Percentiles rank a stretch among this genome's conserved stretches.
These are phyloP conservation scores for Onychorhynchus coronatus DNA, from an alignment of 2,113 vertebrate species.

Conservation along the genomic window DNA sequence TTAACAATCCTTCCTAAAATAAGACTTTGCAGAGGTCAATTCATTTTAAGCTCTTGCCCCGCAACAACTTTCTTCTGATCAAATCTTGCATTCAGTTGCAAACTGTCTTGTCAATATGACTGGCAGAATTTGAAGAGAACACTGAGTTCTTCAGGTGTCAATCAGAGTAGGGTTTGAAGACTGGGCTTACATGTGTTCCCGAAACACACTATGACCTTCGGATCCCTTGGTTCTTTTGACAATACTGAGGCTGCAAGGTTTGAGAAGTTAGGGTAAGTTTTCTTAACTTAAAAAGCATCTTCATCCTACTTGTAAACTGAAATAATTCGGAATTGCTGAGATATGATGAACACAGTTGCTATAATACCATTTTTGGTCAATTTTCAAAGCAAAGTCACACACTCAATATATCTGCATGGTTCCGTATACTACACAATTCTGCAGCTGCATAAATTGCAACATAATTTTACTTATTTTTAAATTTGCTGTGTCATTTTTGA, in stretches of 20 bases:
- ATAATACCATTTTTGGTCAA: background rate
- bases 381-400: background rate
- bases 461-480: constrained; percentile 23
- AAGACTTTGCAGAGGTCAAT: background rate
- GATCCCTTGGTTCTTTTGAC: background rate
- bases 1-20: background rate
- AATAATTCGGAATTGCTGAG: background rate
- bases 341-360: background rate
- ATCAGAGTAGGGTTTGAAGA: background rate
- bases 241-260: background rate
- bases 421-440: background rate
- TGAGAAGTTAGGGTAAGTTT: background rate
- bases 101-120: background rate
- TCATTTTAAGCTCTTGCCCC: background rate
- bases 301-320: background rate
- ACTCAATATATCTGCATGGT: background rate
- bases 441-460: background rate
- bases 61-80: background rate
- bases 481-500: background rate
- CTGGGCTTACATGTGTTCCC: background rate
- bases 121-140: constrained; percentile 7
- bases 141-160: background rate
- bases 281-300: background rate
- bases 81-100: background rate
- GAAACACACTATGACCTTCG: background rate